Base-by-base conservation (phyloP, 2,888 invertebrate genomes). In the Panopea generosa region DNA sequence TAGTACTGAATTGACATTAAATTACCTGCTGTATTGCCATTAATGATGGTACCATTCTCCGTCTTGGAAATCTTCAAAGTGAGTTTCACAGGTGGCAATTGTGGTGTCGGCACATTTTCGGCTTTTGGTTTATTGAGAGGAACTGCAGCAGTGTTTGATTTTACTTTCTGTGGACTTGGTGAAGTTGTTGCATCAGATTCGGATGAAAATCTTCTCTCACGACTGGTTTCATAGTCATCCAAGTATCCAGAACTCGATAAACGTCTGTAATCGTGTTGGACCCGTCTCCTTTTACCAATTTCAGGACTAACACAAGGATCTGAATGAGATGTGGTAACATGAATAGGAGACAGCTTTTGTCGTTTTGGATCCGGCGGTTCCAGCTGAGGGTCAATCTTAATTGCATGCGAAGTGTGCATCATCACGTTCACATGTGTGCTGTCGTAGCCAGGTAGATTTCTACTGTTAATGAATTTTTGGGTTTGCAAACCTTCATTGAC, bases 181-280 rank as follows among this genome's bases (percentile, higher is more conserved):
- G 88, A 86, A 38, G 67, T 52, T 45, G 74, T 83, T 52, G 83
- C 50, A 57, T 89, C 88, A 24, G 89, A 87, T 69, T 90, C 84
- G 63, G 86, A 85, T 20, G 88, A 87, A 74, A 88, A 88, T 40
- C 88, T 67, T 59, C 87, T 78, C 60, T 88, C 86, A 45, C 86
- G 83, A 50, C 89, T 84, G 45, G 83, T 81, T 72, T 88, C 88
- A 81, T 91, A 91, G 77, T 91, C 92, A 77, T 91, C 92, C 40
- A 91, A 82, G 76, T 92, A 92, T 38, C 92, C 92, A 47, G 92
- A 90, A 73, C 90, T 91, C 27, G 92, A 92, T 66, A 92, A 79
- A 14, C 91, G 83, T 45, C 91, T 83, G 80, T 92, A 92, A 69
- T 92, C 90, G 77, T 91, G 92, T n/a, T 90, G 90, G 29, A 91